Percentiles rank a stretch among this genome's conserved stretches.
phyloP scores from a whole-genome alignment of 2,113 vertebrate species.

The Empidonax alnorum region DNA sequence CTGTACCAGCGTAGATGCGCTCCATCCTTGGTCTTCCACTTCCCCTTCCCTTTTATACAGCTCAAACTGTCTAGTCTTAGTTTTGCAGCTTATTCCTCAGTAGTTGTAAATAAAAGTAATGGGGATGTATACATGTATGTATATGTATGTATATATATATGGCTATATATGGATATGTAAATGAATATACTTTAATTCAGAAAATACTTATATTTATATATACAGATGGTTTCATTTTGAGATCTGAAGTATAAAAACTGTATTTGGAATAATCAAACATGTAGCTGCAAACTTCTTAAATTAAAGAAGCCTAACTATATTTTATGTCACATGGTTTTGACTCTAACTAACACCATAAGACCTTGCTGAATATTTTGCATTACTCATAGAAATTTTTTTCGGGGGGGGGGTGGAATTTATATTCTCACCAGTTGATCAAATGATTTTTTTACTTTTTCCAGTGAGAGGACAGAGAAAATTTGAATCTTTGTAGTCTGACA shows the following conservation, averaged over 20 bases:
- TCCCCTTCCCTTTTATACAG: neutral
- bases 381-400: neutral
- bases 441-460: neutral
- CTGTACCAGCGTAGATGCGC: fast-evolving
- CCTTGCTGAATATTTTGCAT: neutral
- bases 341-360: neutral
- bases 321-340: neutral
- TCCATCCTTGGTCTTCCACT: neutral
- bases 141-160: neutral
- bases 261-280: neutral
- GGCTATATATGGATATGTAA: neutral
- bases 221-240: neutral
- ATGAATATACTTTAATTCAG: neutral
- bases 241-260: neutral
- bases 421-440: neutral
- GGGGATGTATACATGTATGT: neutral
- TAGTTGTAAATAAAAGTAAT: neutral
- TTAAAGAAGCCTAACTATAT: neutral
- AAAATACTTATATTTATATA: neutral
- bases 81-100: neutral
- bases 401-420: neutral
- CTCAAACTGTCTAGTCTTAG: neutral
- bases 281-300: neutral
- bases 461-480: neutral
- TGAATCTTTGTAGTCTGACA: neutral